Percentiles rank a stretch among this genome's conserved stretches.
Evolutionary conservation across 2,888 invertebrate species (phyloP).

Genomic region (Pasiphila rectangulata): DNA sequence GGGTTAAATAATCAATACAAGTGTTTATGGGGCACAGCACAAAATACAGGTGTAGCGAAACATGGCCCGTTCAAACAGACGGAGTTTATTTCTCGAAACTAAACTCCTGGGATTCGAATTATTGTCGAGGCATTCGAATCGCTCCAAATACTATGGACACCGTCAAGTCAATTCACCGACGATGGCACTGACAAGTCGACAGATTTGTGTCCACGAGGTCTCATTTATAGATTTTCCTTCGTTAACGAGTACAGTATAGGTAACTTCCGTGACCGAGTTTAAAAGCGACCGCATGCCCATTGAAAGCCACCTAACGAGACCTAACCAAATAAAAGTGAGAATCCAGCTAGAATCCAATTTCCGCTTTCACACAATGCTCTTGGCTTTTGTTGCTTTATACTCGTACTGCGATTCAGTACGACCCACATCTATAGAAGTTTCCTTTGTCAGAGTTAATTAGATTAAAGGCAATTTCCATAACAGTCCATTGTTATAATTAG

Average conservation of each 20-base stretch:
- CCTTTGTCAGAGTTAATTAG: constrained; percentile 13
- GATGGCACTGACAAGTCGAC: too few species aligned
- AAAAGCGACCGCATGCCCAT: constrained; percentile 15
- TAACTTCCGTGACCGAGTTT: constrained; percentile 11
- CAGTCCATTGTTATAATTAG: too few species aligned
- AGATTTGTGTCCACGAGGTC: too few species aligned
- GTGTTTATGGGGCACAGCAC: neutral
- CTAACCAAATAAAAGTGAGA: constrained; percentile 24
- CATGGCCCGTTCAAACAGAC: too few species aligned
- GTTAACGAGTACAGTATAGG: neutral
- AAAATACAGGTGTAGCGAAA: too few species aligned
- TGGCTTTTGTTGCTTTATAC: constrained; percentile 37
- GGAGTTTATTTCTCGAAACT: too few species aligned
- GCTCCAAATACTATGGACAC: too few species aligned
- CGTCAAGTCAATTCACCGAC: too few species aligned
- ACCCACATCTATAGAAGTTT: constrained; percentile 12
- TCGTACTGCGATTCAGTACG: constrained; percentile 26
- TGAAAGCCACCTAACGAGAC: constrained; percentile 23
- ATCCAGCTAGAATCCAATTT: constrained; percentile 42
- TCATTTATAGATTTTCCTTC: constrained; percentile 7
- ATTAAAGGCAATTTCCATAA: constrained; percentile 9
- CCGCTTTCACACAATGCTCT: constrained; percentile 43
- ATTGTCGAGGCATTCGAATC: too few species aligned
- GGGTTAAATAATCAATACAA: neutral
- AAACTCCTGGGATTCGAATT: too few species aligned